A percentile compares a stretch with the other conserved stretches of the same genome.
Evolutionary conservation across 2,113 vertebrate species (phyloP).

Genomic region (Xiphorhynchus elegans): DNA sequence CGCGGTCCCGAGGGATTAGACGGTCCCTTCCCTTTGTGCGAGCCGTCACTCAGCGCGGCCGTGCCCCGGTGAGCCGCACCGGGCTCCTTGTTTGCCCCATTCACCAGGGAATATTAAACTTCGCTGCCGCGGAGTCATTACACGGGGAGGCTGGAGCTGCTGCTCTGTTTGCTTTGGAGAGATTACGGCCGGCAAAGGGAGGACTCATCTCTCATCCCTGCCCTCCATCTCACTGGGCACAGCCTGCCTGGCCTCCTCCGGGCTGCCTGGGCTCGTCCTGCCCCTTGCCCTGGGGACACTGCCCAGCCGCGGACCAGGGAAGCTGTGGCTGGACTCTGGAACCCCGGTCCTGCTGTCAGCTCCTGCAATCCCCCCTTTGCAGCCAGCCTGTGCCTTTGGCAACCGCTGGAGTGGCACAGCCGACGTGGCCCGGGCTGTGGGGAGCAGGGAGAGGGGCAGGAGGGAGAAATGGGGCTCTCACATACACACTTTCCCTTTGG

Average conservation of each 20-base stretch:
- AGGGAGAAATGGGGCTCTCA: not conserved
- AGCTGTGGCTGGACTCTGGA: not conserved
- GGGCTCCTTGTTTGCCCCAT: not conserved
- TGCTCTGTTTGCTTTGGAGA: not conserved
- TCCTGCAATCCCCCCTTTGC: fast-evolving
- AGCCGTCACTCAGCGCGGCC: not conserved
- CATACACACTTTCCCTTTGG: not conserved
- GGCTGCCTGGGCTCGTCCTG: fast-evolving
- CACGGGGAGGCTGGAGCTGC: not conserved
- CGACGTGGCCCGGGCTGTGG: fast-evolving
- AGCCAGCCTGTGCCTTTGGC: fast-evolving
- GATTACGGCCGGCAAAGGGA: not conserved
- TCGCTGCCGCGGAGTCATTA: not conserved
- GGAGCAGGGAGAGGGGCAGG: not conserved
- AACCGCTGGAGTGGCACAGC: fast-evolving
- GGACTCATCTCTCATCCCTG: not conserved
- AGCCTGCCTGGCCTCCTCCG: no score
- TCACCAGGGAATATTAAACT: not conserved
- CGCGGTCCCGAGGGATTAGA: not conserved
- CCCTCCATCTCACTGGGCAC: not conserved
- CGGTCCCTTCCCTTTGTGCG: not conserved
- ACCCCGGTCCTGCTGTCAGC: not conserved
- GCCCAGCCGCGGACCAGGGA: fast-evolving
- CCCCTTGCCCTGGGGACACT: not conserved
- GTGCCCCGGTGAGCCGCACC: not conserved